These are phyloP conservation scores for Sebastes matsubarae DNA, from an alignment of 2,797 vertebrate species.

Conservation along the genomic window DNA sequence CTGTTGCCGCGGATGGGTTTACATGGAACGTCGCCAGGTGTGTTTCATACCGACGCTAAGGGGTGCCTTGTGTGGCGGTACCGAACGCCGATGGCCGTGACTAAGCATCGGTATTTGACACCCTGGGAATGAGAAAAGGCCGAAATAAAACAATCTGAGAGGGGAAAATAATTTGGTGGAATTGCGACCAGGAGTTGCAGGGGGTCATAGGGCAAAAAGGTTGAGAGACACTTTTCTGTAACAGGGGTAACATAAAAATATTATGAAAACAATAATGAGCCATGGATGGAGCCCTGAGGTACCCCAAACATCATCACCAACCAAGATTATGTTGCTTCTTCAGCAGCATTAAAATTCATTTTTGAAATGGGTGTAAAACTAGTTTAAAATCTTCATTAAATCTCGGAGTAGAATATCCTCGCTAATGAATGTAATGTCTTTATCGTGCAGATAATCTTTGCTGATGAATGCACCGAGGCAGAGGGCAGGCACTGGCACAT, in stretches of 20 bases:
- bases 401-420: not conserved
- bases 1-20: too few species aligned
- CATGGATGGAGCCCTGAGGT: not conserved
- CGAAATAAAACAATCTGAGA: not conserved
- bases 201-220: not conserved
- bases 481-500: constrained; percentile 99
- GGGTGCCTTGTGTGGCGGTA: too few species aligned
- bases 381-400: not conserved
- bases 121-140: too few species aligned
- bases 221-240: not conserved
- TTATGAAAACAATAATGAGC: not conserved
- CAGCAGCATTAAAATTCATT: not conserved
- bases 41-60: too few species aligned
- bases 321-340: not conserved
- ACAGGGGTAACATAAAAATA: not conserved
- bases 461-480: constrained; percentile 97
- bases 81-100: too few species aligned
- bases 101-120: too few species aligned
- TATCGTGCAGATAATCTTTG: constrained; percentile 92
- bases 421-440: constrained; percentile 42
- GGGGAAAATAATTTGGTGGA: not conserved
- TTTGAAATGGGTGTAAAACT: not conserved
- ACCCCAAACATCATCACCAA: not conserved
- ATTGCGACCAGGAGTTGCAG: not conserved
- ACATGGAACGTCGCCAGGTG: too few species aligned